A percentile compares a stretch with the other conserved stretches of the same genome.
Conservation (phyloP, 2,888 invertebrate species). For the Cheilosia soror region DNA sequence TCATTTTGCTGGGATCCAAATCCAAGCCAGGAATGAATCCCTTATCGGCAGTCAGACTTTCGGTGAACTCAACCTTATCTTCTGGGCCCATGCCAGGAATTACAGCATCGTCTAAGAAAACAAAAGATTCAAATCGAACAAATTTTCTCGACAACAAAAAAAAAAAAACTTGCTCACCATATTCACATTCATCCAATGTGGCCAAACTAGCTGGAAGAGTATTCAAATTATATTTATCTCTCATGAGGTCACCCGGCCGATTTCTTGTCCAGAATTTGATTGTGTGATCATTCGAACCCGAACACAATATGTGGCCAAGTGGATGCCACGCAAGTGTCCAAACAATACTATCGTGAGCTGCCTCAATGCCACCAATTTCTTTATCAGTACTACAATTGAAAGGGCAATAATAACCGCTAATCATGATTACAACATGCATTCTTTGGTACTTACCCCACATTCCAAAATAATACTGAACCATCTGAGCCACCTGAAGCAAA, state of each 20-base stretch:
- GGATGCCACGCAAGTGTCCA: slow-evolving; percentile 99
- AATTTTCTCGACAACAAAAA: neutral
- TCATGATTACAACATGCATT: neutral
- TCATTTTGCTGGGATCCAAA: slow-evolving; percentile 87
- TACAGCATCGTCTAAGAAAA: slow-evolving; percentile 87
- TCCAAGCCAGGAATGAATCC: slow-evolving; percentile 93
- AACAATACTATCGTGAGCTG: slow-evolving; percentile 99
- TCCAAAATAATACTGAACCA: slow-evolving; percentile 99
- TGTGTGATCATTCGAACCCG: slow-evolving; percentile 99
- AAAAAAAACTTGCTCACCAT: slow-evolving; percentile 83
- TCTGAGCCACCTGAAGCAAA: slow-evolving; percentile 99
- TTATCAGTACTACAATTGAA: slow-evolving; percentile 91
- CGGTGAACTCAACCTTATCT: slow-evolving; percentile 92
- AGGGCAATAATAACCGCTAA: too few relatives aligned
- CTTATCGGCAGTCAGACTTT: slow-evolving; percentile 86
- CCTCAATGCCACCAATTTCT: slow-evolving; percentile 98
- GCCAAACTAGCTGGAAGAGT: slow-evolving; percentile 92
- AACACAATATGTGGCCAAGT: slow-evolving; percentile 98
- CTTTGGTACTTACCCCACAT: slow-evolving; percentile 91
- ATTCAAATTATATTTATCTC: slow-evolving; percentile 98
- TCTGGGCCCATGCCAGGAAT: slow-evolving; percentile 99
- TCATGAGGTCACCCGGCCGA: slow-evolving; percentile 98
- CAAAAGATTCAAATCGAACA: neutral
- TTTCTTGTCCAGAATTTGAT: slow-evolving; percentile 99
- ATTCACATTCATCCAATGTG: slow-evolving; percentile 89